Evolutionary conservation across 2,113 vertebrate genomes (phyloP).

Genomic region (Neolamprologus cancellatus): DNA sequence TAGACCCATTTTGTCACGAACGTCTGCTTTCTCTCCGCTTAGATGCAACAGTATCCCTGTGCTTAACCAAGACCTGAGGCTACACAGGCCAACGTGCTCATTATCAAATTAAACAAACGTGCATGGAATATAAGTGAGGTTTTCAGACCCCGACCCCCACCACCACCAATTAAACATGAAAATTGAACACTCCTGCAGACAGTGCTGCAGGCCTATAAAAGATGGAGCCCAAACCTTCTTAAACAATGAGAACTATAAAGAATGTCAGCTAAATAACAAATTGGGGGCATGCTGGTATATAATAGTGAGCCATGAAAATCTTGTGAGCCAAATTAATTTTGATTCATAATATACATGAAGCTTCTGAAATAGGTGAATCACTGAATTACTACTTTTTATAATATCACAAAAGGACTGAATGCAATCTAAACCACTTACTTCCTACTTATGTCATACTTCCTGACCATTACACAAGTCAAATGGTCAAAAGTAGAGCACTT

Average conservation of each 20-base stretch:
- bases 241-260: not conserved
- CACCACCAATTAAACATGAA: slow-evolving; percentile 19
- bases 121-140: slow-evolving; percentile 33
- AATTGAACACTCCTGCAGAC: slow-evolving; percentile 1
- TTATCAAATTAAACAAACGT: slow-evolving; percentile 68
- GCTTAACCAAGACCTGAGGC: slow-evolving; percentile 56
- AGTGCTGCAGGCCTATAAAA: not conserved
- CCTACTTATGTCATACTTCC: not conserved
- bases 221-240: not conserved
- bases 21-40: slow-evolving; percentile 51
- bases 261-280: slow-evolving; percentile 1
- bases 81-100: slow-evolving; percentile 46
- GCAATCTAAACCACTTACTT: not conserved
- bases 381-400: not conserved
- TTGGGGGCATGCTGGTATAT: not conserved
- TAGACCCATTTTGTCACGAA: slow-evolving; percentile 59
- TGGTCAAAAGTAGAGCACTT: not conserved
- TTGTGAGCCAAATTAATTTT: slow-evolving; percentile 11
- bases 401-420: not conserved
- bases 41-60: slow-evolving; percentile 57
- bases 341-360: slow-evolving; percentile 8
- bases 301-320: not conserved
- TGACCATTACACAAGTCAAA: not conserved
- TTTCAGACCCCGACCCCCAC: not conserved
- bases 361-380: not conserved